phyloP scores from a whole-genome alignment of 23 tunicate genomes.

The Oikopleura albicans region DNA sequence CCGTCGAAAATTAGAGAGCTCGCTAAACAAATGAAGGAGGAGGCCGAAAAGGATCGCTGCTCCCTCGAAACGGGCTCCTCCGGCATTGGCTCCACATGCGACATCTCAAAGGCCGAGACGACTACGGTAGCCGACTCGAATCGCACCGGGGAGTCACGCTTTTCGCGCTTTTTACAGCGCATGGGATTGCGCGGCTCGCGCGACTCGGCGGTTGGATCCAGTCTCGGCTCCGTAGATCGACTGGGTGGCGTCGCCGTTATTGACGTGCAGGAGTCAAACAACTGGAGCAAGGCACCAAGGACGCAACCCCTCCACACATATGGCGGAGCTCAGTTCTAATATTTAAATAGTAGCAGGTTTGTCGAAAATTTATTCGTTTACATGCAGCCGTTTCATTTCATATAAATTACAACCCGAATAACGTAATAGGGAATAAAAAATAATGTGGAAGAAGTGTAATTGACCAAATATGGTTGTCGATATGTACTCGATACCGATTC shows the following conservation, averaged over 20 bases:
- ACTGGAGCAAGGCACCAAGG: not conserved
- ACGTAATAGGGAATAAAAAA: no score
- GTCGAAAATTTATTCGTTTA: not conserved
- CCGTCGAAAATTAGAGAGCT: not conserved
- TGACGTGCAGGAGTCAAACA: not conserved
- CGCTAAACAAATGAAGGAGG: conserved; percentile 15
- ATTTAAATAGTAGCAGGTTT: not conserved
- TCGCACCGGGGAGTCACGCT: not conserved
- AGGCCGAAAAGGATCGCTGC: not conserved
- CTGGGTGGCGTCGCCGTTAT: not conserved
- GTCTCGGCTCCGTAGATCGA: not conserved
- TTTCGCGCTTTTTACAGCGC: not conserved
- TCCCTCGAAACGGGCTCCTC: not conserved
- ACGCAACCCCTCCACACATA: not conserved
- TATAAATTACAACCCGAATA: no score
- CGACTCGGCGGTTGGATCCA: conserved; percentile 14
- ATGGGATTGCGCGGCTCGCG: not conserved
- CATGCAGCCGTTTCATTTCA: no score
- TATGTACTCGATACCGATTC: no score
- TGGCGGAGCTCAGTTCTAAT: not conserved
- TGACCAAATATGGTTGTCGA: no score
- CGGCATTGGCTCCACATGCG: conserved; percentile 8
- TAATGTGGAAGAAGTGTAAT: no score
- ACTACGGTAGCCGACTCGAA: conserved; percentile 5
- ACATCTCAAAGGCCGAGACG: conserved; percentile 12